Evolutionary conservation across 2,888 invertebrate genomes (phyloP).

Genomic region (Plebejus anna): DNA sequence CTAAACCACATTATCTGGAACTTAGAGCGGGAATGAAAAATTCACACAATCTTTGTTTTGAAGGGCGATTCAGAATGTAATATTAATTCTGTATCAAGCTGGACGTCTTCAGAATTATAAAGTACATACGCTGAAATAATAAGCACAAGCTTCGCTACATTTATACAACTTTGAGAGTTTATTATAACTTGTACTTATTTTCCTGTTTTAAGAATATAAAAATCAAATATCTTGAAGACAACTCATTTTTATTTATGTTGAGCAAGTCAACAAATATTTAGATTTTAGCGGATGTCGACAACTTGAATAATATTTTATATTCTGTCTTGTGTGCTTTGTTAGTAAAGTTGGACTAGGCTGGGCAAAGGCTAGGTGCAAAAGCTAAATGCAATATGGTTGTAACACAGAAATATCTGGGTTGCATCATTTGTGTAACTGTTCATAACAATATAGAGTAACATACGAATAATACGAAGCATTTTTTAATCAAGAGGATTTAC

Average conservation of each 20-base stretch:
- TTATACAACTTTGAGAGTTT: not conserved
- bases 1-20: not conserved
- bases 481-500: too few species aligned
- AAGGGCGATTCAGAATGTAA: not conserved
- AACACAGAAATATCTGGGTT: too few species aligned
- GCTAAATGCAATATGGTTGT: too few species aligned
- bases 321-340: not conserved
- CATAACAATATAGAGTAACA: too few species aligned
- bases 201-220: not conserved
- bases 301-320: not conserved
- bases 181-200: not conserved
- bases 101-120: too few species aligned
- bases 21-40: not conserved
- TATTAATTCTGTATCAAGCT: too few species aligned
- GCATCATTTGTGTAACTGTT: too few species aligned
- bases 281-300: too few species aligned
- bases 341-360: not conserved
- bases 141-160: not conserved
- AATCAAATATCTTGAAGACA: not conserved
- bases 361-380: too few species aligned
- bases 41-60: not conserved
- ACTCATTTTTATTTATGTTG: not conserved
- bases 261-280: not conserved
- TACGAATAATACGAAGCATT: too few species aligned
- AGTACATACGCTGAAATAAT: not conserved